A percentile compares a stretch with the other conserved stretches of the same genome.
Evolutionary conservation across 2,113 vertebrate species (phyloP).

Genomic region (Erythrocercus mccallii): DNA sequence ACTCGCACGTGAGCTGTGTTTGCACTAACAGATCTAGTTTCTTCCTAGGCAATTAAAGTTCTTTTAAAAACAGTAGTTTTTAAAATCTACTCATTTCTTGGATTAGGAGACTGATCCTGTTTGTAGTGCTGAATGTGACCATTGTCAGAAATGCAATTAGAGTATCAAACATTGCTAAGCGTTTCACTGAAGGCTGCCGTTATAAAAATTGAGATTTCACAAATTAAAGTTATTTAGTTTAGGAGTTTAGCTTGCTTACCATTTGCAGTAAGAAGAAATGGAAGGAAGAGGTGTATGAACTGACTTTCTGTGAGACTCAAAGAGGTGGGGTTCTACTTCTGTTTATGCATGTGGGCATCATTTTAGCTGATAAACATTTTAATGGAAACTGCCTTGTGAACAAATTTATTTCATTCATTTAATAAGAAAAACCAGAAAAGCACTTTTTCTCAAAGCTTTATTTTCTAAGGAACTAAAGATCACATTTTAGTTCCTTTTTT

Average conservation of each 20-base stretch:
- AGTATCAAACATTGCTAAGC: background rate
- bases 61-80: background rate
- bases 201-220: background rate
- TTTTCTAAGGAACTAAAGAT: background rate
- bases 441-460: background rate
- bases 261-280: background rate
- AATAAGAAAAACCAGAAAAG: background rate
- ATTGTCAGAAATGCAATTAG: background rate
- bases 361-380: background rate
- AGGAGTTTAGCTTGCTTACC: background rate
- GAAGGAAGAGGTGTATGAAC: background rate
- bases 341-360: background rate
- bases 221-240: background rate
- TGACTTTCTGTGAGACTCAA: background rate
- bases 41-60: background rate
- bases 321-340: background rate
- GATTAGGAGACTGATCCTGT: background rate
- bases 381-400: background rate
- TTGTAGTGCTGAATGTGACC: background rate
- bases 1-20: background rate
- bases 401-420: background rate
- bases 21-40: background rate
- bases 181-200: background rate
- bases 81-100: background rate
- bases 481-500: background rate